Base-by-base conservation (phyloP, 1,140 invertebrate species). In the Drosophila mayri region DNA sequence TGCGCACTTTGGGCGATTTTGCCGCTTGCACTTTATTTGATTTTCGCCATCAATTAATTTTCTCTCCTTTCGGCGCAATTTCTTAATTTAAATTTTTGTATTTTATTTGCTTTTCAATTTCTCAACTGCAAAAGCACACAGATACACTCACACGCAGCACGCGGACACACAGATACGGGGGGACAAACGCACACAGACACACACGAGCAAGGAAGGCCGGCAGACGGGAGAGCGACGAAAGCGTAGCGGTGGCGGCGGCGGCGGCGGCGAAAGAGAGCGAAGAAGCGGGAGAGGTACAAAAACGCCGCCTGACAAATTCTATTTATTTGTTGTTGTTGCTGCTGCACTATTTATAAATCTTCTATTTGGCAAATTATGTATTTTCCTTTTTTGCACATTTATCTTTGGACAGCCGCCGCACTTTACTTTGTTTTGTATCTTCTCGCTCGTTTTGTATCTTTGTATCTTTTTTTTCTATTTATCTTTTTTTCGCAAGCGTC, bases 341-440 rank as follows among this genome's bases (percentile, higher is more conserved):
- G 83, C 49, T 85, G 85, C 85, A 85, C 81, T 90, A 90, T 88
- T 88, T 88, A 79, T 90, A 90, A 81, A 90, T 79, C 66, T 70
- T 80, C 60, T 76, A 63, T 64, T 38, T 66, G 74, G 74, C 74
- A 68, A 61, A 70, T 74, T 60, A 78, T 57, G 50, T 54, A 22
- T 55, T 38, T 12, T 9, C 28, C n/a, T 32, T 25, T 61, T 84
- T 78, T 78, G 72, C 70, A 72, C 84, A 77, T 80, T 84, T 85
- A 77, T 55, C 52, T 81, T 84, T 67, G 32, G 46, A 64, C 63
- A 68, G 52, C 52, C 52, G 52, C 60, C 30, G 52, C 55, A 65
- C 47, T 65, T 46, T 60, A 38, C 35, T 63, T 63, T 52, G 46
- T 18, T 46, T 62, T 63, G 50, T 38, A 62, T 55, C 30, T 52